Conservation (phyloP, 37 sponge, comb jelly and placozoan species). For the Cliona cf. orientalis region DNA sequence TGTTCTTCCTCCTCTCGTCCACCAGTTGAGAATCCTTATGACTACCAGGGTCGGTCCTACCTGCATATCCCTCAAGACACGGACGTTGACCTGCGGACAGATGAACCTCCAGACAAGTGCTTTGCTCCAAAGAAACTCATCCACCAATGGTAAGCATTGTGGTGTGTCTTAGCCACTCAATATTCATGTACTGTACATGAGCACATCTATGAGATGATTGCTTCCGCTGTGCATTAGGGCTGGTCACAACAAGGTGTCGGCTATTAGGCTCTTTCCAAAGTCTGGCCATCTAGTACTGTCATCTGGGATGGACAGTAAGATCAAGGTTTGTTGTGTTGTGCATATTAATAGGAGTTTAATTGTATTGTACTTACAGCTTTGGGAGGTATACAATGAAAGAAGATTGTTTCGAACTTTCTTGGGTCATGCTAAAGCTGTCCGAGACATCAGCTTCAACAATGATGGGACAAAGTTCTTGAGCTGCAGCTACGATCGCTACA, state of each 20-base stretch:
- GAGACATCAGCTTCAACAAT: slow-evolving; percentile 89
- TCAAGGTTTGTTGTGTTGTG: slow-evolving; percentile 66
- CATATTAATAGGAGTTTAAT: background rate
- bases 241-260: slow-evolving; percentile 91
- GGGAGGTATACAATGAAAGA: slow-evolving; percentile 95
- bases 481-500: slow-evolving; percentile 87
- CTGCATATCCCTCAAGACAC: slow-evolving; percentile 93
- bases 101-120: slow-evolving; percentile 94
- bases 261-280: slow-evolving; percentile 88
- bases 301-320: slow-evolving; percentile 93
- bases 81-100: slow-evolving; percentile 81
- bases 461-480: slow-evolving; percentile 96
- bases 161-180: background rate
- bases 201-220: no score
- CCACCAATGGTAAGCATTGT: slow-evolving; percentile 82
- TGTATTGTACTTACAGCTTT: slow-evolving; percentile 64
- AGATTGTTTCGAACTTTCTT: slow-evolving; percentile 86
- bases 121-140: slow-evolving; percentile 93
- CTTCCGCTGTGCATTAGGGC: slow-evolving; percentile 43
- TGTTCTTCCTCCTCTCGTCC: no score
- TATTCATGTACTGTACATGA: no score
- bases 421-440: slow-evolving; percentile 94
- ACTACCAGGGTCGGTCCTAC: slow-evolving; percentile 97
- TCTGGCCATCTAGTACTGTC: slow-evolving; percentile 95
- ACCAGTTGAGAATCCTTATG: slow-evolving; percentile 91